phyloP scores from a whole-genome alignment of 92 coral and sea anemone genomes.

The Parazoanthus darwini region DNA sequence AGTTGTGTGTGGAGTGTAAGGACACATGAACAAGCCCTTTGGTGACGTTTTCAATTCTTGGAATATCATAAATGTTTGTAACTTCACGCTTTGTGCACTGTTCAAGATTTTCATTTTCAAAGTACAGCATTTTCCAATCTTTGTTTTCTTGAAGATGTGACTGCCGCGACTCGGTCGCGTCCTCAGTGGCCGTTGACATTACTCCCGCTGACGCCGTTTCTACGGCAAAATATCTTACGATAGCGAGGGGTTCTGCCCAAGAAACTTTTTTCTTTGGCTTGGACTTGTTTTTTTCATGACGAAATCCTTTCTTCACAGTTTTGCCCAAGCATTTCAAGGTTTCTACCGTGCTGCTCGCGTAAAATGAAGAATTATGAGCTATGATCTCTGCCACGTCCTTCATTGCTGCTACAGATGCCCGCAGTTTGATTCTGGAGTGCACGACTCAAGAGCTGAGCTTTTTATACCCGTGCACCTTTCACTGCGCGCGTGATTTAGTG shows the following conservation, averaged over 20 bases:
- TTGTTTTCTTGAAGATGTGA: not conserved
- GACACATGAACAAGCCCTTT: conserved; percentile 18
- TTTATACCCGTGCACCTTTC: not conserved
- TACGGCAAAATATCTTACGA: conserved; percentile 14
- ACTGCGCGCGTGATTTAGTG: conserved; percentile 11
- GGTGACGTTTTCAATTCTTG: not conserved
- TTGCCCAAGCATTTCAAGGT: conserved; percentile 4
- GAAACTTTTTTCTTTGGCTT: conserved; percentile 1
- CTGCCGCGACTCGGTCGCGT: not conserved
- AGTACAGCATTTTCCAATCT: not conserved
- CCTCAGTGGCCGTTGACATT: not conserved
- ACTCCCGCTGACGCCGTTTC: not conserved
- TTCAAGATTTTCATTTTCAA: not conserved
- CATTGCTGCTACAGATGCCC: not conserved
- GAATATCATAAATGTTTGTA: not conserved
- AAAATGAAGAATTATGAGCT: not conserved
- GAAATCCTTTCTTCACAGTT: conserved; percentile 1
- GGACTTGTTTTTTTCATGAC: not conserved
- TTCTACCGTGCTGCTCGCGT: not conserved
- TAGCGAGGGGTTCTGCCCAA: conserved; percentile 37
- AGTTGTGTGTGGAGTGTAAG: not conserved
- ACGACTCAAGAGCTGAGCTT: not conserved
- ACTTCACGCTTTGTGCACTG: not conserved
- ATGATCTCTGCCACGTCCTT: not conserved
- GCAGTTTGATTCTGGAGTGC: not conserved